Percentiles rank a stretch among this genome's conserved stretches.
These are phyloP conservation scores for Cotesia glomerata DNA, from an alignment of 1,140 invertebrate genomes.

Conservation along the genomic window DNA sequence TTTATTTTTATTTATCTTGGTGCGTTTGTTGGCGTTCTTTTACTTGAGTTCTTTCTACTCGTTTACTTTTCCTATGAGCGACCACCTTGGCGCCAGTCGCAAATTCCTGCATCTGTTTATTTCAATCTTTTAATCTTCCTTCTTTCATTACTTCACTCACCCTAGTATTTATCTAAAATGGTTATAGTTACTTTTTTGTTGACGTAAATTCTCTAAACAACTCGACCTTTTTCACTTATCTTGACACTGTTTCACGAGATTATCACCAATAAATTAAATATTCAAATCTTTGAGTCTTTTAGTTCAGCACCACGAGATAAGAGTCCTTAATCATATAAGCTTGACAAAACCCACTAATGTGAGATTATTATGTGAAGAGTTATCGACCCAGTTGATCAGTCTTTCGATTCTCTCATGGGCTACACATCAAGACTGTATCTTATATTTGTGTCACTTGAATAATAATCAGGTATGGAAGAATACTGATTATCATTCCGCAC, in stretches of 20 bases:
- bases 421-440: neutral
- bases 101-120: conserved; percentile 60
- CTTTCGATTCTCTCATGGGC: neutral
- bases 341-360: neutral
- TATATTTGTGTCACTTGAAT: conserved; percentile 11
- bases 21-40: conserved; percentile 11
- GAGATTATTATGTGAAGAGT: neutral
- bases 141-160: conserved; percentile 36
- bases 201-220: neutral
- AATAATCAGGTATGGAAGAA: neutral
- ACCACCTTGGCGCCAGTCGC: conserved; percentile 51
- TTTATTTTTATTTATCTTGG: conserved; percentile 26
- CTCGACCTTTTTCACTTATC: neutral
- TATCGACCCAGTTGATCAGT: conserved; percentile 23
- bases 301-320: neutral
- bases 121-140: conserved; percentile 20
- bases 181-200: conserved; percentile 25
- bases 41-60: conserved; percentile 29
- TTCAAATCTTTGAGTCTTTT: neutral
- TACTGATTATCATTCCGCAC: neutral
- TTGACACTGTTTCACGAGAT: neutral
- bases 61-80: neutral
- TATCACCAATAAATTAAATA: neutral
- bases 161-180: neutral
- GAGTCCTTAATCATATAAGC: conserved; percentile 8